phyloP scores from a whole-genome alignment of 2,113 vertebrate species.

The Upupa epops region DNA sequence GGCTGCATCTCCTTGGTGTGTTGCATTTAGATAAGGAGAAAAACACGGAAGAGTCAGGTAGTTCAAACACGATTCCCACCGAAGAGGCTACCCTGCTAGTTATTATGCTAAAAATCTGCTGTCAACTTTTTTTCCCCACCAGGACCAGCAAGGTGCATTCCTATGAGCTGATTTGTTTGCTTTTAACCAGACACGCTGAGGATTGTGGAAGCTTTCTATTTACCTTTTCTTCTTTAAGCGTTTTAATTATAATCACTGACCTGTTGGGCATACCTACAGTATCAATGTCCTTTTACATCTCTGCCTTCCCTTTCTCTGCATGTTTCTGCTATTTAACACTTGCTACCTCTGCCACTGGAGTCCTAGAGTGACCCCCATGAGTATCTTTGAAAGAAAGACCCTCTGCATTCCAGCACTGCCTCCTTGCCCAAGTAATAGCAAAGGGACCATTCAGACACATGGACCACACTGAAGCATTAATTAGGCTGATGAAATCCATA shows the following conservation, averaged over 20 bases:
- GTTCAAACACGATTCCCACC: background rate
- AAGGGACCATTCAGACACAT: constrained; percentile 77
- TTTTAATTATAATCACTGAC: constrained; percentile 59
- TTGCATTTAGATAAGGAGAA: background rate
- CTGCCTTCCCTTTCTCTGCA: constrained; percentile 33
- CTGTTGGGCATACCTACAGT: constrained; percentile 61
- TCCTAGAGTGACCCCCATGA: constrained; percentile 75
- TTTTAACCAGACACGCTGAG: background rate
- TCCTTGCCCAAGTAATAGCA: constrained; percentile 77
- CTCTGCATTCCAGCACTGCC: constrained; percentile 87
- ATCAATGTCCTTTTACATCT: constrained; percentile 41
- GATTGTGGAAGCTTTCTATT: constrained; percentile 32
- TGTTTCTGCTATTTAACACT: constrained; percentile 61
- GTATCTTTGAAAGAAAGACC: constrained; percentile 79
- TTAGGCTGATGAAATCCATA: constrained; percentile 86
- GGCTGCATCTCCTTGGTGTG: background rate
- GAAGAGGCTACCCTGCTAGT: background rate
- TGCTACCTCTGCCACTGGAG: constrained; percentile 63
- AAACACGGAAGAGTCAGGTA: background rate
- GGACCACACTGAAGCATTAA: constrained; percentile 86
- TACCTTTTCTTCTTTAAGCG: constrained; percentile 36
- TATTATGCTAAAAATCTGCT: constrained; percentile 4
- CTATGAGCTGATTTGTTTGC: background rate
- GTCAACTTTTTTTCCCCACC: background rate
- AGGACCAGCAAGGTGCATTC: background rate